These are phyloP conservation scores for Psophia crepitans DNA, from an alignment of 2,113 vertebrate genomes.

Conservation along the genomic window DNA sequence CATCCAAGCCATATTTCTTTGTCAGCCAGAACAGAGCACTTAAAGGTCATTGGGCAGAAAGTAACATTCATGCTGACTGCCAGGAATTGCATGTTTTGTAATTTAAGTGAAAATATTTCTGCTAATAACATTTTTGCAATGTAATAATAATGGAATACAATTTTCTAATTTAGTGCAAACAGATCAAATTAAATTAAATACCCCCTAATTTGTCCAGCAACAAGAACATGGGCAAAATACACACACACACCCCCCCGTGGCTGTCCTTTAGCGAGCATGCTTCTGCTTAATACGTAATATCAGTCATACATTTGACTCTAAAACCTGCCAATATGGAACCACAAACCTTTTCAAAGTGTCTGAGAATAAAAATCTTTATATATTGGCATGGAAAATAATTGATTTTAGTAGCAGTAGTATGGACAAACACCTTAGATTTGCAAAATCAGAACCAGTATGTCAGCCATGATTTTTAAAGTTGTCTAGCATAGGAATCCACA, in stretches of 20 bases:
- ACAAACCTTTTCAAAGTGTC: neutral
- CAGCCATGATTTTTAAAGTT: neutral
- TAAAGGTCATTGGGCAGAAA: neutral
- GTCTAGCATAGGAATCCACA: neutral
- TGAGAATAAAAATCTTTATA: neutral
- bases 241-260: rapidly evolving
- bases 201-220: neutral
- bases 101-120: neutral
- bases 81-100: neutral
- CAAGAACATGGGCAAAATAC: neutral
- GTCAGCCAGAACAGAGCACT: neutral
- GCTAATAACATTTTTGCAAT: neutral
- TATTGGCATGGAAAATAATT: neutral
- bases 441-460: neutral
- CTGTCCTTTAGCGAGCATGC: neutral
- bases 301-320: neutral
- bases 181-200: neutral
- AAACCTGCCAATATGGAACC: neutral
- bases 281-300: neutral
- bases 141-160: neutral
- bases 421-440: neutral
- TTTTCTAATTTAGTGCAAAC: neutral
- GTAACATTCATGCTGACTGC: neutral
- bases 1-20: neutral
- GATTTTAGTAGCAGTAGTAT: neutral